Base-by-base conservation (phyloP, 1,140 invertebrate genomes). In the Conopomorpha cramerella region DNA sequence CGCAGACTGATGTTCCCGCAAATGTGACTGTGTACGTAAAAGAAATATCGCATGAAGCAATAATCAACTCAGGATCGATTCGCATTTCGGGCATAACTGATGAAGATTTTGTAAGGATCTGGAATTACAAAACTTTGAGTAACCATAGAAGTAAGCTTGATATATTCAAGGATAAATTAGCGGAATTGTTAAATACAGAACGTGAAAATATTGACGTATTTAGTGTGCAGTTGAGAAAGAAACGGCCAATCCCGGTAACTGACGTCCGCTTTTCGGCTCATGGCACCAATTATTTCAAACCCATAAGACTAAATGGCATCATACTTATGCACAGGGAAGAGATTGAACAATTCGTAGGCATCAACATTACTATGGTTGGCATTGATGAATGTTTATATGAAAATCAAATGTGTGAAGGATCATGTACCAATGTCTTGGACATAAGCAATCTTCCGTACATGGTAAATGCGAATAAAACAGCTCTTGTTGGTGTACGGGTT, bases 341-440 rank as follows among this genome's bases (percentile, higher is more conserved):
- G 85, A 96, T 98, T 66, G 94, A 97, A 78, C 84, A 86, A 48
- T 88, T 91, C 44, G 89, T 97, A 6, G 95, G 94, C 16, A 92
- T 98, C 30, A 95, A 95, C 52, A 96, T 99, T 26, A 94, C 92
- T 2, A 96, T 98, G 94, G 93, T 98, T 2, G 94, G 93, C 36
- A 98, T 99, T 45, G 95, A 99, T 55, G 94, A 98, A 77, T 99
- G 96, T 70, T 78, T 96, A 16, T 93, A 95, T 62, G 93, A 96
- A 78, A 94, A 96, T 60, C 89, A 93, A 55, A 91, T 90, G 77
- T 98, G 95, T 74, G 94, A 97, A 73, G 93, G 92, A 4, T 96
- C 94, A 34, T 98, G 96, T 73, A 95, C 93, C 1, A 98, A 96
- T 73, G 84, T 86, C 18, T 74, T 97, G 16, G 90, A 93, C 49